Evolutionary conservation across 2,113 vertebrate species (phyloP).

Genomic region (Phrynocephalus versicolor): DNA sequence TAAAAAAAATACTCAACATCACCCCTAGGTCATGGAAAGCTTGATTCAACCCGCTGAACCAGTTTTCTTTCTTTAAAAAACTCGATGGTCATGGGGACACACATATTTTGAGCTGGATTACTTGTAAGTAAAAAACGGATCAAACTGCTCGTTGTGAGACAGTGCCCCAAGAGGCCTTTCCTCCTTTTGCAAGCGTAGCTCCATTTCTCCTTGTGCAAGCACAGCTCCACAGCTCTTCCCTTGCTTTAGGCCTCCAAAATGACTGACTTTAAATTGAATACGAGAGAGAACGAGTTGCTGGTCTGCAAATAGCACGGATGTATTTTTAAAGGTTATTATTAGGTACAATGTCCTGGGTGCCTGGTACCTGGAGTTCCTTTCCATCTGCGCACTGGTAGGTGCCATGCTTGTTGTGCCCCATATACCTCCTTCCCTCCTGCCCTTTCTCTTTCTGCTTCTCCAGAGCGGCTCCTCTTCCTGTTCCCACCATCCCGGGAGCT

Average conservation of each 20-base stretch:
- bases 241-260: constrained; percentile 30
- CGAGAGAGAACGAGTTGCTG: not conserved
- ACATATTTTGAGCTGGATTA: no score
- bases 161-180: no score
- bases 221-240: not conserved
- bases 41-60: no score
- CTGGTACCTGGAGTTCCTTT: not conserved
- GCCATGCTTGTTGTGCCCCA: no score
- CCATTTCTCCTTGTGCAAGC: not conserved
- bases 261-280: constrained; percentile 37
- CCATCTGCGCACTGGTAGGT: accelerated
- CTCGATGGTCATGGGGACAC: no score
- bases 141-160: no score
- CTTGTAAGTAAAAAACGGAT: no score
- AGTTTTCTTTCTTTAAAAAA: no score
- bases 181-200: not conserved
- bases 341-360: not conserved
- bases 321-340: constrained; percentile 47
- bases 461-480: not conserved
- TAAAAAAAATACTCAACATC: no score
- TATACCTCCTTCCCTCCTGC: not conserved
- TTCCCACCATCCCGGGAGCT: accelerated
- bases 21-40: no score
- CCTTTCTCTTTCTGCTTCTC: not conserved
- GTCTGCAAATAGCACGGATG: constrained; percentile 24